Conservation (phyloP, 2,113 vertebrate genomes). For the Petaurus breviceps region DNA sequence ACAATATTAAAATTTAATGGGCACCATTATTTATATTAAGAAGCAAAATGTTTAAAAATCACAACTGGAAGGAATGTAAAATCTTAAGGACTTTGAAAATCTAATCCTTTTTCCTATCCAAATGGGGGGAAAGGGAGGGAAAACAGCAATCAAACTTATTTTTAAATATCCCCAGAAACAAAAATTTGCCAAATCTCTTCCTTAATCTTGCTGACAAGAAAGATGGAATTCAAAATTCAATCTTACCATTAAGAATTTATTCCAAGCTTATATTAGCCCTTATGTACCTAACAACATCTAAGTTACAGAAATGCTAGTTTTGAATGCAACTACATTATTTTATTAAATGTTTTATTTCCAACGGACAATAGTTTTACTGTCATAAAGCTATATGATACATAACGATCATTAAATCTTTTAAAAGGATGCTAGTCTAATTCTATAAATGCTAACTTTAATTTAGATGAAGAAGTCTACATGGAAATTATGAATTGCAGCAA, state of each 20-base stretch:
- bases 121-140: background rate
- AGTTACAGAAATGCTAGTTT: slow-evolving; percentile 31
- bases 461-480: slow-evolving; percentile 23
- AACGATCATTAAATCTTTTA: slow-evolving; percentile 26
- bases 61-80: background rate
- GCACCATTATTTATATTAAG: slow-evolving; percentile 25
- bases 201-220: slow-evolving; percentile 26
- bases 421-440: slow-evolving; percentile 40
- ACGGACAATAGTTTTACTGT: background rate
- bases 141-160: slow-evolving; percentile 5
- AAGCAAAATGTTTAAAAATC: background rate
- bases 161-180: slow-evolving; percentile 43
- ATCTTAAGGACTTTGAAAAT: slow-evolving; percentile 37
- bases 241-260: background rate
- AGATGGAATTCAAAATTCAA: slow-evolving; percentile 43
- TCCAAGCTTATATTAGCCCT: background rate
- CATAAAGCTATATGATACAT: slow-evolving; percentile 39
- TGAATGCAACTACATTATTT: slow-evolving; percentile 27
- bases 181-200: background rate
- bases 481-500: slow-evolving; percentile 22
- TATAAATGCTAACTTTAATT: background rate
- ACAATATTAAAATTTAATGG: slow-evolving; percentile 38
- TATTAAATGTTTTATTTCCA: slow-evolving; percentile 30
- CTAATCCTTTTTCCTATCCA: slow-evolving; percentile 17
- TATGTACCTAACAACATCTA: background rate